A percentile compares a stretch with the other conserved stretches of the same genome.
These are phyloP conservation scores for Neomorphus geoffroyi DNA, from an alignment of 2,797 vertebrate genomes.

Conservation along the genomic window DNA sequence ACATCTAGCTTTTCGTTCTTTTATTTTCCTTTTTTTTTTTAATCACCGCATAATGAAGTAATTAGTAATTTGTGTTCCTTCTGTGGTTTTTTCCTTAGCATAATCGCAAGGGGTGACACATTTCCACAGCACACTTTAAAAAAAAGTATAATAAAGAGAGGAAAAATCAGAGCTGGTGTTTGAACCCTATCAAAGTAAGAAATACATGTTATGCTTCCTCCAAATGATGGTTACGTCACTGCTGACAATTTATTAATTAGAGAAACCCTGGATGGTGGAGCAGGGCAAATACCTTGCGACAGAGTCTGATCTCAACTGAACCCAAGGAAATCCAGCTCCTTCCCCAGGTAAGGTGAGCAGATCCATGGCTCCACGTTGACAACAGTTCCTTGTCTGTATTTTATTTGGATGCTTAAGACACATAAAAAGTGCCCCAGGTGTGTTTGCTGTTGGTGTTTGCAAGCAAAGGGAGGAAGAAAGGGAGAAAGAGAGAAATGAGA, in stretches of 20 bases:
- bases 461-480: background rate
- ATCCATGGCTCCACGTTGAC: background rate
- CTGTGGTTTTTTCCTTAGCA: slow-evolving; percentile 52
- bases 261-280: background rate
- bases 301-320: background rate
- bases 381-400: background rate
- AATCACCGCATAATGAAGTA: slow-evolving; percentile 77
- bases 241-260: background rate
- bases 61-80: slow-evolving; percentile 80
- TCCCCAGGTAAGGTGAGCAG: background rate
- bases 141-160: background rate
- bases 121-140: background rate
- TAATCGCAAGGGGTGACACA: slow-evolving; percentile 66
- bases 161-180: slow-evolving; percentile 7
- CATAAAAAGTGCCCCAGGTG: background rate
- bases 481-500: background rate
- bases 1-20: slow-evolving; percentile 69
- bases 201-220: background rate
- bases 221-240: background rate
- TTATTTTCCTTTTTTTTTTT: slow-evolving; percentile 1
- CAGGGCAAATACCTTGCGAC: background rate
- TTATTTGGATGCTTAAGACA: background rate
- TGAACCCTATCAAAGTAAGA: slow-evolving; percentile 19
- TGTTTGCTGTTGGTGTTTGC: background rate
- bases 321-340: background rate